Evolutionary conservation across 2,888 invertebrate species (phyloP), one percentile per base, ranked within the genome.

Genomic region (Dynastes grantii): DNA sequence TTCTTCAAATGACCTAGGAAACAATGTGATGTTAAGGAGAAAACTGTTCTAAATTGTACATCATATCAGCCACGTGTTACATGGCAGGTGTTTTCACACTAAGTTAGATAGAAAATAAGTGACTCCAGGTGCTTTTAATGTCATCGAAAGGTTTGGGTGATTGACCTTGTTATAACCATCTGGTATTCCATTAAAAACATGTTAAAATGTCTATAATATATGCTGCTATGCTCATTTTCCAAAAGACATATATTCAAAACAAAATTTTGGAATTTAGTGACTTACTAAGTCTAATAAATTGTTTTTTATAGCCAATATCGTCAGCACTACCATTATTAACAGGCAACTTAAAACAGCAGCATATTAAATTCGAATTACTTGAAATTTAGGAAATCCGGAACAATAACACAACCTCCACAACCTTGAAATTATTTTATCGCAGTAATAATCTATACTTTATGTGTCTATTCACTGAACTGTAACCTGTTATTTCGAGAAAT

Each of bases 31-130:
- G 11, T 11, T 45, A 45, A 45, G 11, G 45, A 45, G 2, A 45
- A 45, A 1, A 45, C 45, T 8, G 8, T 8, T 45, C 45, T 45
- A 45, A 45, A 45, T 45, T 45, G 9, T 45, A 58, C 27, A 22
- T n/a, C 32, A 29, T 63, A 63, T 32, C 29, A 16, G 8, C 11
- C 73, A 61, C 45, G 61, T 75, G 73, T 29, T 61, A 9, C 37
- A n/a, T 22, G 58, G 73, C 73, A 75, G 73, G 73, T 75, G 73
- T 61, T 49, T 22, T 22, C 4, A 61, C 5, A 27, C 13, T n/a
- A 45, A 6, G 11, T 63, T 75, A 49, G 63, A 61, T 75, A 49
- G 63, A 61, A 58, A n/a, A 29, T 45, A 61, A 68, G 29, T 13
- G 61, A 32, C 2, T 61, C 61, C 73, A 49, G 63, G 73, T 75